These are phyloP conservation scores for Octopus bimaculoides DNA, from an alignment of 1,140 invertebrate species.

Conservation along the genomic window DNA sequence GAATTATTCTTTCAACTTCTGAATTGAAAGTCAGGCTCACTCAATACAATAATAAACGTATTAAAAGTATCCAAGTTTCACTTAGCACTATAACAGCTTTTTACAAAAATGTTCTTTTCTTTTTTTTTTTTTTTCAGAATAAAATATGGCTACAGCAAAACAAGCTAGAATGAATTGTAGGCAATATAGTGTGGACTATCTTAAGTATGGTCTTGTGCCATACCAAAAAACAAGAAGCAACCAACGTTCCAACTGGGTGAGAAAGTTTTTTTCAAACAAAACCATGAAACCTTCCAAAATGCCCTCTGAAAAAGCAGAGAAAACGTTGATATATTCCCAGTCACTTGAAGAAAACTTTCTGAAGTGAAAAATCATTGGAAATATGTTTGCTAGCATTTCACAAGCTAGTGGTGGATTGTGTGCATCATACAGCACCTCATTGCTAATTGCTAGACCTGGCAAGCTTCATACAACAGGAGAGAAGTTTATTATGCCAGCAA, in stretches of 20 bases:
- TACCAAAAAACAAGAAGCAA: background rate
- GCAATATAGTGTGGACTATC: background rate
- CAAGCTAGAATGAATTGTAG: background rate
- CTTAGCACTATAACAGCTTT: too few species aligned
- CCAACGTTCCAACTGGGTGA: too few species aligned
- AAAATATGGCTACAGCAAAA: constrained; percentile 1
- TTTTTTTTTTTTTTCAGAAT: background rate
- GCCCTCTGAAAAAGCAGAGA: background rate
- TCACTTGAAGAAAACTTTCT: constrained; percentile 3
- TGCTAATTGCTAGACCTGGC: background rate
- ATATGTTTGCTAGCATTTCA: constrained; percentile 4
- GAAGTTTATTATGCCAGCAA: background rate
- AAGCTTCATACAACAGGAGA: background rate
- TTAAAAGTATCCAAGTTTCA: too few species aligned
- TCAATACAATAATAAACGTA: too few species aligned
- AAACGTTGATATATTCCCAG: background rate
- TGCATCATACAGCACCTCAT: constrained; percentile 1
- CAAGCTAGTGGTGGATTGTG: background rate
- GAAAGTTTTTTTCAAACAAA: background rate
- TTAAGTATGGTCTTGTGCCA: background rate
- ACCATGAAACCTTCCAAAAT: constrained; percentile 2
- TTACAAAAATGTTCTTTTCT: too few species aligned
- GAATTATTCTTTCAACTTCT: too few species aligned
- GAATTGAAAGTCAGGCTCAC: too few species aligned
- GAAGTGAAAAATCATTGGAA: background rate